Conservation (phyloP, 2,797 vertebrate genomes). For the Lateolabrax maculatus region DNA sequence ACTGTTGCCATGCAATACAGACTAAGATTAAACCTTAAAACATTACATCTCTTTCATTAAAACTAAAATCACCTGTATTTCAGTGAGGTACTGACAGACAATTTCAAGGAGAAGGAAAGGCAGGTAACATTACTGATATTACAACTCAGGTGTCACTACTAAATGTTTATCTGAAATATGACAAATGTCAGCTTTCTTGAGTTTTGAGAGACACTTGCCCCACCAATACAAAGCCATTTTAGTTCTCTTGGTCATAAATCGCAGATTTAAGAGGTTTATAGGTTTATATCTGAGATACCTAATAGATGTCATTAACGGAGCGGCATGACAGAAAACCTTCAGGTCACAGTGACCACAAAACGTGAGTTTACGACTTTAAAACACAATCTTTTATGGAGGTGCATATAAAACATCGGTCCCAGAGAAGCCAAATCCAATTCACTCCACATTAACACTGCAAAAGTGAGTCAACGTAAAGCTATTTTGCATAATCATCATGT, state of each 20-base stretch:
- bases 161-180: constrained; percentile 13
- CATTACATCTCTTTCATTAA: background rate
- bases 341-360: no score
- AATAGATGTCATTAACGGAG: background rate
- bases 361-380: no score
- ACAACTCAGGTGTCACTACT: background rate
- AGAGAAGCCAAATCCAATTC: background rate
- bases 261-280: background rate
- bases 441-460: background rate
- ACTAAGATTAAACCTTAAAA: background rate
- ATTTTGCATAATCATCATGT: background rate
- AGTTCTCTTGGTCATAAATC: background rate
- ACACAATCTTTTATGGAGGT: background rate
- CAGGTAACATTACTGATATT: background rate
- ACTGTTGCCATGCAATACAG: background rate
- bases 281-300: background rate
- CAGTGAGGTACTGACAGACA: background rate
- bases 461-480: background rate
- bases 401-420: background rate
- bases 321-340: background rate
- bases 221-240: background rate
- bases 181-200: background rate
- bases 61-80: background rate
- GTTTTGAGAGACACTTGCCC: background rate
- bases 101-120: background rate